phyloP scores from a whole-genome alignment of 1,140 invertebrate genomes.

The Trypoxylus dichotomus region DNA sequence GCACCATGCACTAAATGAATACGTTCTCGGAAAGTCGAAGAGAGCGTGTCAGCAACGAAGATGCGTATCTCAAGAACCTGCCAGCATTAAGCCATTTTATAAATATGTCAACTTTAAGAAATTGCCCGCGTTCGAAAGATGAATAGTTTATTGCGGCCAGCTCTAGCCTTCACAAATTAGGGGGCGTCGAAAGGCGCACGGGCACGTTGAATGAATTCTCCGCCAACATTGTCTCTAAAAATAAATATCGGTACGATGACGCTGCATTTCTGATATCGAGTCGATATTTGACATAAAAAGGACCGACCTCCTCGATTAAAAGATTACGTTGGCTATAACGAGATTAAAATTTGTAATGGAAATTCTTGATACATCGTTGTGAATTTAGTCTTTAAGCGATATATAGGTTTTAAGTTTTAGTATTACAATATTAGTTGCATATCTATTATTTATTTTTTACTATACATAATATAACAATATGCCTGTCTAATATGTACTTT shows the following conservation, averaged over 20 bases:
- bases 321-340: not conserved
- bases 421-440: no score
- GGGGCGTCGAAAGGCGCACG: conserved; percentile 35
- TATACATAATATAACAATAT: no score
- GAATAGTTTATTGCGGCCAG: conserved; percentile 31
- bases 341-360: no score
- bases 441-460: no score
- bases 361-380: no score
- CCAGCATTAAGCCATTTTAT: conserved; percentile 36
- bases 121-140: conserved; percentile 33
- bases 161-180: conserved; percentile 37
- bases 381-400: no score
- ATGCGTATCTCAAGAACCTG: not conserved
- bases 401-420: no score
- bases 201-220: conserved; percentile 20
- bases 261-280: not conserved
- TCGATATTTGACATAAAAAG: not conserved
- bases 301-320: no score
- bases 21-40: conserved; percentile 9
- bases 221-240: not conserved
- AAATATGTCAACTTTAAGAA: conserved; percentile 41
- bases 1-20: not conserved
- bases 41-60: not conserved
- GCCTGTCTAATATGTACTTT: no score
- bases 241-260: not conserved